Percentiles rank a stretch among this genome's conserved stretches.
Conservation (phyloP, 2,888 invertebrate genomes). For the Achlya flavicornis region DNA sequence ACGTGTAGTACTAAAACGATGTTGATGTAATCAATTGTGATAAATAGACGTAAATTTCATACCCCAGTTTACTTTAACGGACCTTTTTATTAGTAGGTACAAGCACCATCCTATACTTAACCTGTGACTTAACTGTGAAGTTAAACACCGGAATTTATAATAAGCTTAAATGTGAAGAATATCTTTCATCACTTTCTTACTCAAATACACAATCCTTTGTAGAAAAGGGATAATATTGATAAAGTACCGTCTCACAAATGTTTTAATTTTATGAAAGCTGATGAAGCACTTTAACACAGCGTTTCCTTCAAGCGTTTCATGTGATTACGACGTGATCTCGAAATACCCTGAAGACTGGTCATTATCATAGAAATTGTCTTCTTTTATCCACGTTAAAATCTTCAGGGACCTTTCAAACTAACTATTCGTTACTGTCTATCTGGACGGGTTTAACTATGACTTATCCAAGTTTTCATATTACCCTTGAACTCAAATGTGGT, state of each 20-base stretch:
- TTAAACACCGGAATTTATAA: conserved; percentile 54
- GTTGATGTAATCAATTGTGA: conserved; percentile 29
- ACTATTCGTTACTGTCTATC: background rate
- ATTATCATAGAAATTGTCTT: conserved; percentile 28
- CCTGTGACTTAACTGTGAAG: conserved; percentile 61
- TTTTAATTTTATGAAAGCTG: background rate
- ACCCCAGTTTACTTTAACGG: conserved; percentile 64
- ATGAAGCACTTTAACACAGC: background rate
- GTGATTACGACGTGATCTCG: background rate
- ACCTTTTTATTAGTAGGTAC: conserved; percentile 55
- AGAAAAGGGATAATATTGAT: background rate
- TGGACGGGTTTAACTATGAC: conserved; percentile 1
- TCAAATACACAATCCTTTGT: background rate
- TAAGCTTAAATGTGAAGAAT: conserved; percentile 28
- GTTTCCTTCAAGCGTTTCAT: background rate
- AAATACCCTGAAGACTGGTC: conserved; percentile 14
- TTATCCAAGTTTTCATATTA: conserved; percentile 13
- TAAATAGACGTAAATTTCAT: conserved; percentile 50
- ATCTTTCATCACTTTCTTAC: conserved; percentile 15
- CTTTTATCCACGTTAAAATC: background rate
- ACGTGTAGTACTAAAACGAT: background rate
- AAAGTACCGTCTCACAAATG: conserved; percentile 22
- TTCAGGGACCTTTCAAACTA: background rate
- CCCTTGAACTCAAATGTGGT: conserved; percentile 14
- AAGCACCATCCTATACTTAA: conserved; percentile 43